Percentiles rank a stretch among this genome's conserved stretches.
phyloP scores from a whole-genome alignment of 2,797 vertebrate genomes.

The Rhincodon typus region DNA sequence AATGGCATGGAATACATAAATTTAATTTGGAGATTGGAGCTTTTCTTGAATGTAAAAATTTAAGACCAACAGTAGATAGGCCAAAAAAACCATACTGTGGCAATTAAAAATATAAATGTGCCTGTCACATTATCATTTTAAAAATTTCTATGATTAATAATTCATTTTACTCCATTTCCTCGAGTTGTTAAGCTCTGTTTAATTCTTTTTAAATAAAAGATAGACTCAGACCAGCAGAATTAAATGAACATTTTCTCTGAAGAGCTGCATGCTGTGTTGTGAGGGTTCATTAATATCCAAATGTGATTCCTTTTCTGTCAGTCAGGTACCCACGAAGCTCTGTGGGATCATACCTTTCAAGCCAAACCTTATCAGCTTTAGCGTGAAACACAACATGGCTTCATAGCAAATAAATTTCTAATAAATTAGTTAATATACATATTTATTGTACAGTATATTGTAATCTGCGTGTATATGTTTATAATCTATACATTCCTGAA shows the following conservation, averaged over 20 bases:
- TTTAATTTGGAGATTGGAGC: not conserved
- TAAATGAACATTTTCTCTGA: not conserved
- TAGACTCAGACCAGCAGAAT: not conserved
- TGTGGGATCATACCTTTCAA: not conserved
- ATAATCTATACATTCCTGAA: not conserved
- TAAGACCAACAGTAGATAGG: not conserved
- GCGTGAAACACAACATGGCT: not conserved
- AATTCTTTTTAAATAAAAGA: slow-evolving; percentile 30
- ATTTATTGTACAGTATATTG: not conserved
- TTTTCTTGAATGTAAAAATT: not conserved
- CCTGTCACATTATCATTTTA: not conserved
- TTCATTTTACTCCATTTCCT: slow-evolving; percentile 15
- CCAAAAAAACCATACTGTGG: not conserved
- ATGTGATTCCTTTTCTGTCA: not conserved
- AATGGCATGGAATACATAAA: not conserved
- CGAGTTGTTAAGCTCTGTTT: not conserved
- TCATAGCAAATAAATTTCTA: not conserved
- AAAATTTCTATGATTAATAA: slow-evolving; percentile 5
- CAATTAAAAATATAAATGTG: slow-evolving; percentile 11
- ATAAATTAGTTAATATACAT: not conserved
- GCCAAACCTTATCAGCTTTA: not conserved
- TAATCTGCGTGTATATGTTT: not conserved
- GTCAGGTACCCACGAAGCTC: not conserved
- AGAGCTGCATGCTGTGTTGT: not conserved
- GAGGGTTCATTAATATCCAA: slow-evolving; percentile 7